These are phyloP conservation scores for Pectinophora gossypiella DNA, from an alignment of 1,140 invertebrate species.

Conservation along the genomic window DNA sequence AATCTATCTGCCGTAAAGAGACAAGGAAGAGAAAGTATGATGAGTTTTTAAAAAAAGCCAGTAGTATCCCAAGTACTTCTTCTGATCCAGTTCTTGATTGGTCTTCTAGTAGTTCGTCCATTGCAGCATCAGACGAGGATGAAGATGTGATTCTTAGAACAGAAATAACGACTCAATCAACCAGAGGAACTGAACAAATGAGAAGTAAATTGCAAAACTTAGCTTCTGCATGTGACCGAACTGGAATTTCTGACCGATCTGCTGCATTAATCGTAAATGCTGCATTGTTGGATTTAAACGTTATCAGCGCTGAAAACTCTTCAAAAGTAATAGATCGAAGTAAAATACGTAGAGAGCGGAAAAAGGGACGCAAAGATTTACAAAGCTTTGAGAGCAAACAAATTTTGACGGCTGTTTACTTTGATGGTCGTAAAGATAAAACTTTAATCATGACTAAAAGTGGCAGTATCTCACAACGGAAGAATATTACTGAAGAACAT, in stretches of 20 bases:
- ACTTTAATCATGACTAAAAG: slow-evolving; percentile 22
- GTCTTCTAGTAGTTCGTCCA: neutral
- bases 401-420: neutral
- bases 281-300: slow-evolving; percentile 10
- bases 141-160: neutral
- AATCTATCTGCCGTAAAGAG: neutral
- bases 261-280: slow-evolving; percentile 11
- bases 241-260: slow-evolving; percentile 10
- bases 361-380: neutral
- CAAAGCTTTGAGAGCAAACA: neutral
- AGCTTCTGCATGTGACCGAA: slow-evolving; percentile 2
- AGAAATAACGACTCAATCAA: neutral
- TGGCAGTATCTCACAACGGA: slow-evolving; percentile 14
- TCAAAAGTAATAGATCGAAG: neutral
- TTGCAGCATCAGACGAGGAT: neutral
- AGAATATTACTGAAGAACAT: slow-evolving; percentile 12
- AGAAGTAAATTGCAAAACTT: neutral
- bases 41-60: neutral
- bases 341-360: slow-evolving; percentile 4
- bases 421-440: slow-evolving; percentile 17
- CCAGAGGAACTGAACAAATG: neutral
- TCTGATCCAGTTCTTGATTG: neutral
- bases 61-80: neutral
- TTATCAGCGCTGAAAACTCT: neutral
- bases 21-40: neutral